Conservation (phyloP, 1,140 invertebrate genomes). For the Planococcus citri region DNA sequence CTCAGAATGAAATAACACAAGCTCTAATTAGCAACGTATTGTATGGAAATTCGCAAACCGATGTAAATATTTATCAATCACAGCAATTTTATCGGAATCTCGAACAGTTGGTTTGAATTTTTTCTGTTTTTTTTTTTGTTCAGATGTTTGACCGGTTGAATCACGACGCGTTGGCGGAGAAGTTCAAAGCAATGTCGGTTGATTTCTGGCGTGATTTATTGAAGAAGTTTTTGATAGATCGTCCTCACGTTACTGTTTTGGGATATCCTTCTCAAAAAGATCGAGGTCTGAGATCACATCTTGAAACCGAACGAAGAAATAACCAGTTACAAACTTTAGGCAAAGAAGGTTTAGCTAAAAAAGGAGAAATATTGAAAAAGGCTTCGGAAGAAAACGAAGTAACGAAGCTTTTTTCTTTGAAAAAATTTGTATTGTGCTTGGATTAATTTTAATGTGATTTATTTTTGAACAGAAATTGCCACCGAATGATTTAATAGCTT, state of each 20-base stretch:
- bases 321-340: conserved; percentile 50
- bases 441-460: conserved; percentile 11
- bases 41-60: conserved; percentile 58
- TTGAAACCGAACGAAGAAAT: conserved; percentile 52
- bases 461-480: conserved; percentile 39
- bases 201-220: conserved; percentile 61
- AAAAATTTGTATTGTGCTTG: conserved; percentile 17
- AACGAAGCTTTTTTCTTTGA: conserved; percentile 26
- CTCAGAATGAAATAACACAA: conserved; percentile 59
- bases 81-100: not conserved
- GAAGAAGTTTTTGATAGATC: conserved; percentile 53
- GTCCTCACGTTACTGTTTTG: conserved; percentile 39
- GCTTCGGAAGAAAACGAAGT: conserved; percentile 68
- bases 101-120: not conserved
- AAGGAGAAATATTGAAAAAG: conserved; percentile 45
- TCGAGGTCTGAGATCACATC: conserved; percentile 44
- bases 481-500: conserved; percentile 50
- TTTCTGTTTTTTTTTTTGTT: conserved; percentile 22
- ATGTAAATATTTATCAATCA: conserved; percentile 44
- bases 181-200: conserved; percentile 46
- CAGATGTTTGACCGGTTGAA: conserved; percentile 61
- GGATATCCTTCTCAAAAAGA: conserved; percentile 45
- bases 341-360: conserved; percentile 49
- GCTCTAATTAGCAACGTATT: conserved; percentile 68
- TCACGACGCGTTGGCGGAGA: conserved; percentile 47